A percentile compares a stretch with the other conserved stretches of the same genome.
phyloP scores from a whole-genome alignment of 2,888 invertebrate genomes.

The Smittia aterrima region DNA sequence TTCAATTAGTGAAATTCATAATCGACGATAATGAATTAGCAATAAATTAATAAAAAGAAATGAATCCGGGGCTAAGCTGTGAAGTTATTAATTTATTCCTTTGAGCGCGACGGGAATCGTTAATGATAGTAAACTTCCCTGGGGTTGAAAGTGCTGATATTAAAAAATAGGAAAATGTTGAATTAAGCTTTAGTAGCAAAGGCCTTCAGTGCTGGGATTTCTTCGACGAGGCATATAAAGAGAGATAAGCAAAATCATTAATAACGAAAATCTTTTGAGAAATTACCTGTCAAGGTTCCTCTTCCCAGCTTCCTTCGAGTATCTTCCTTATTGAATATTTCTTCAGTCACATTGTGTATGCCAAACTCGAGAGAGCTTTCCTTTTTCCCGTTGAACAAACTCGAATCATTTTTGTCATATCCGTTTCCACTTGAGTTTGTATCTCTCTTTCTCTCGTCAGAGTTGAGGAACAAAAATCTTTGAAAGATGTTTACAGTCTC shows the following conservation, averaged over 20 bases:
- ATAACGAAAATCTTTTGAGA: conserved; percentile 38
- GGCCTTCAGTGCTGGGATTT: conserved; percentile 13
- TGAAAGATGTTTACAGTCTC: background rate
- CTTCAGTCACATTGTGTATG: conserved; percentile 9
- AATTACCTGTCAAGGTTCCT: conserved; percentile 40
- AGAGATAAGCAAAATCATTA: conserved; percentile 39
- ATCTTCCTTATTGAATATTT: conserved; percentile 11
- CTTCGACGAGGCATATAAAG: background rate
- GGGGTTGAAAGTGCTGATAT: conserved; percentile 19
- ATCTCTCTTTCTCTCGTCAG: background rate
- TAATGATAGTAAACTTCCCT: background rate
- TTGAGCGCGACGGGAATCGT: background rate
- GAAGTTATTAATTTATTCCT: too few relatives aligned
- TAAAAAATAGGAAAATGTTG: conserved; percentile 14
- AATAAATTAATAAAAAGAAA: too few relatives aligned
- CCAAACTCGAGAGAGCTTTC: background rate
- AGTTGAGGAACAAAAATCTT: background rate
- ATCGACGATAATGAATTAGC: too few relatives aligned
- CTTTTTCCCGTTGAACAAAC: background rate
- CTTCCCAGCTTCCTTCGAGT: background rate
- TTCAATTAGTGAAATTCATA: too few relatives aligned
- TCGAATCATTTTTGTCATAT: conserved; percentile 11
- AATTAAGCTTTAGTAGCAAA: conserved; percentile 8
- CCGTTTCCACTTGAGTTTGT: background rate
- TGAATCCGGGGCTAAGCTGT: too few relatives aligned